Evolutionary conservation across 2,888 invertebrate species (phyloP).

Genomic region (Micoletzkya japonica): DNA sequence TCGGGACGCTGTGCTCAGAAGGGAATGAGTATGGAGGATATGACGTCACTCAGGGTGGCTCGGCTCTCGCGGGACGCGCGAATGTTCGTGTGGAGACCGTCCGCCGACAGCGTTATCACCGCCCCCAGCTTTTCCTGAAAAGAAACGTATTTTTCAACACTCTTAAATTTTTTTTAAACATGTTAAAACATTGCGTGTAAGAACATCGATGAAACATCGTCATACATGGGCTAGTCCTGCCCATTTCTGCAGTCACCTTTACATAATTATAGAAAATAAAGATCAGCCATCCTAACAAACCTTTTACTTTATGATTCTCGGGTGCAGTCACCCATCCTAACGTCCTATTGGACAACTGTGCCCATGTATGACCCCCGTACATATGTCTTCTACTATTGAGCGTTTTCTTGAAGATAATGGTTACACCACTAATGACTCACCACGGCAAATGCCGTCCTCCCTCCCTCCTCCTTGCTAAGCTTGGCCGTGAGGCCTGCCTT

Average conservation of each 20-base stretch:
- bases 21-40: conserved; percentile 9
- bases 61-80: conserved; percentile 21
- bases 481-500: background rate
- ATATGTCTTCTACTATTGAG: no score
- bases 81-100: conserved; percentile 26
- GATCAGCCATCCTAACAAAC: background rate
- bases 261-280: background rate
- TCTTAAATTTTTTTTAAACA: background rate
- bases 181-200: background rate
- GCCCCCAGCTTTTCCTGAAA: conserved; percentile 8
- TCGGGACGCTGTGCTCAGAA: background rate
- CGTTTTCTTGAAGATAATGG: no score
- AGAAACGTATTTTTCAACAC: no score
- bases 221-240: background rate
- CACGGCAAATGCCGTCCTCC: background rate
- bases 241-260: background rate
- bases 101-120: conserved; percentile 13
- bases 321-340: no score
- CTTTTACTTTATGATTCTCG: no score
- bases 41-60: conserved; percentile 4
- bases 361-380: background rate
- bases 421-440: background rate
- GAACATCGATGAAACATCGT: background rate
- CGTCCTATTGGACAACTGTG: background rate
- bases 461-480: background rate